phyloP scores from a whole-genome alignment of 2,113 vertebrate species.

The Petaurus breviceps region DNA sequence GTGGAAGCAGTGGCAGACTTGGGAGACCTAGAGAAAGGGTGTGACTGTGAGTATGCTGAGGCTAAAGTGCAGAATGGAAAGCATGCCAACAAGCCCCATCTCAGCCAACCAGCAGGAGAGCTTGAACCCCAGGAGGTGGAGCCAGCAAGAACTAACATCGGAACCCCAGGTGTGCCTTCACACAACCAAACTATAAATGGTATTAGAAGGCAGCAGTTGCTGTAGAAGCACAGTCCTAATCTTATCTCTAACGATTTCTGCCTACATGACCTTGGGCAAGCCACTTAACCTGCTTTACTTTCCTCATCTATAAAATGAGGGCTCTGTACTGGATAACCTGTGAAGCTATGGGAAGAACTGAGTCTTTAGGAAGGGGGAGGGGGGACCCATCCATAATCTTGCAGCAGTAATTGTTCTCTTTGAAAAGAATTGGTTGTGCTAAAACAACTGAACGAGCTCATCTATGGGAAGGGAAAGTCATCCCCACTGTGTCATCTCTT shows the following conservation, averaged over 20 bases:
- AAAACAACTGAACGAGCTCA: conserved; percentile 43
- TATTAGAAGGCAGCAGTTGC: not conserved
- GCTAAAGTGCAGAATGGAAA: too few relatives aligned
- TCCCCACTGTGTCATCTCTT: not conserved
- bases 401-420: conserved; percentile 37
- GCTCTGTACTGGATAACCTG: not conserved
- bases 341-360: not conserved
- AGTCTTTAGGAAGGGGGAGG: not conserved
- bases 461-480: conserved; percentile 43
- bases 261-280: not conserved
- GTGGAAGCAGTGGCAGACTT: too few relatives aligned
- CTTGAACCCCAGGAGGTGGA: too few relatives aligned
- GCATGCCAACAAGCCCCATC: too few relatives aligned
- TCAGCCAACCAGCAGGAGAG: too few relatives aligned
- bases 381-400: not conserved
- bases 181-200: not conserved
- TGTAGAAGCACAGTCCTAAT: not conserved
- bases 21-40: too few relatives aligned
- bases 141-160: too few relatives aligned
- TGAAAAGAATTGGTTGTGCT: conserved; percentile 14
- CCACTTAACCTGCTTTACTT: not conserved
- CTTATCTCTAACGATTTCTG: not conserved
- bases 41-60: too few relatives aligned
- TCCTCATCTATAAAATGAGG: not conserved
- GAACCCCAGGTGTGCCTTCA: too few relatives aligned